Base-by-base conservation (phyloP, 2,888 invertebrate genomes). In the Lasioglossum oenotherae region DNA sequence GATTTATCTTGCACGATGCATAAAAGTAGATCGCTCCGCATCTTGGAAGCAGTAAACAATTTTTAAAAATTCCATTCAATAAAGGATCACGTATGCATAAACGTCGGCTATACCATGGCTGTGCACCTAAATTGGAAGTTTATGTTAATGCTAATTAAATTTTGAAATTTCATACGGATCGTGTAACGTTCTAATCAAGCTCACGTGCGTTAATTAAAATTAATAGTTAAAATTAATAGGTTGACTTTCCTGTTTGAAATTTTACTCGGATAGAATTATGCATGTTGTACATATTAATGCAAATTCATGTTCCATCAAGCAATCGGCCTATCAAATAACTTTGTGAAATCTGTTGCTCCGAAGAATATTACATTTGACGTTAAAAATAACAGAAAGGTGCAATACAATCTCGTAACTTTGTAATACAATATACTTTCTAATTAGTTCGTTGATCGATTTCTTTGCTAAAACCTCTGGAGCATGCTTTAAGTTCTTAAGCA, bases 141-240 rank as follows among this genome's bases (percentile, higher is more conserved):
- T 67, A 35, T 67, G 67, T 35, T 67, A 35, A 35, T 67, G 31
- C 10, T 35, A 67, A 67, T 67, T 67, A 67, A 67, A 67, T 67
- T 67, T 35, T 35, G 35, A 8, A 31, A 35, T 67, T 67, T 67
- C 3, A 67, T 67, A 35, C 35, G 23, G 10, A 35, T 31, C 31
- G 35, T 31, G 19, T 35, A 35, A 35, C 35, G 35, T 16, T 8
- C 3, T 8, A 19, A 67, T 67, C 19, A 35, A 67, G 35, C 35
- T 19, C 19, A 35, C 67, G 23, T 19, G 35, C 1, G 67, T 67
- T 67, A 67, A 67, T 67, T 67, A 67, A 67, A 67, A 67, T 35
- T 35, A 67, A 67, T 35, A 67, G 31, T 35, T 35, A 1, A 35
- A 67, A 19, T 35, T 35, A 1, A 35, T 8, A 1, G 14, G 60